Evolutionary conservation across 2,113 vertebrate genomes (phyloP).

Genomic region (Sebastes fasciatus): DNA sequence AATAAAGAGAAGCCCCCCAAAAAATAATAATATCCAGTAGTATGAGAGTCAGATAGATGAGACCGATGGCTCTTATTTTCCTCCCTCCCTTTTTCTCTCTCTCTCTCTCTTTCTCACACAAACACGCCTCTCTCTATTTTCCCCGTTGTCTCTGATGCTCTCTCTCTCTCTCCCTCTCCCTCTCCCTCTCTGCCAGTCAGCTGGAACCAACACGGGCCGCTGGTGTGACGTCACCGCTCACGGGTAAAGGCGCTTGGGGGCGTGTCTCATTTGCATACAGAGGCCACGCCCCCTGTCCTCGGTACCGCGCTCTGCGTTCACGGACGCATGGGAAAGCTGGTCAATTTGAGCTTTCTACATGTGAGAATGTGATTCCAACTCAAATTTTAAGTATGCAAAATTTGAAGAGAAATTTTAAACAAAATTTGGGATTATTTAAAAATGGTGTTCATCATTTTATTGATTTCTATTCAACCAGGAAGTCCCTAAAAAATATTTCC

Average conservation of each 20-base stretch:
- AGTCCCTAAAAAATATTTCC: no score
- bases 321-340: fast-evolving
- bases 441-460: not conserved
- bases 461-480: no score
- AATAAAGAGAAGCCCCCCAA: conserved; percentile 64
- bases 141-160: conserved; percentile 36
- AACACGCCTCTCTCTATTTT: conserved; percentile 31
- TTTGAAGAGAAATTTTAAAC: not conserved
- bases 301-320: conserved; percentile 39
- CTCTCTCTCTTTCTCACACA: conserved; percentile 32
- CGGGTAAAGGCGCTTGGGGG: conserved; percentile 79
- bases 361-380: not conserved
- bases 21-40: conserved; percentile 78
- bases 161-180: conserved; percentile 31
- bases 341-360: not conserved
- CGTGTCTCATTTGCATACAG: conserved; percentile 67
- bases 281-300: not conserved
- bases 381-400: not conserved
- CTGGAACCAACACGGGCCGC: conserved; percentile 88
- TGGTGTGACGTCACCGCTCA: conserved; percentile 85
- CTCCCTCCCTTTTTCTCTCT: conserved; percentile 61
- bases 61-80: conserved; percentile 72
- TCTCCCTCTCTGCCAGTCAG: conserved; percentile 77
- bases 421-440: not conserved
- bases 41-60: conserved; percentile 68